A percentile compares a stretch with the other conserved stretches of the same genome.
These are phyloP conservation scores for Casuarius casuarius DNA, from an alignment of 2,113 vertebrate species.

Conservation along the genomic window DNA sequence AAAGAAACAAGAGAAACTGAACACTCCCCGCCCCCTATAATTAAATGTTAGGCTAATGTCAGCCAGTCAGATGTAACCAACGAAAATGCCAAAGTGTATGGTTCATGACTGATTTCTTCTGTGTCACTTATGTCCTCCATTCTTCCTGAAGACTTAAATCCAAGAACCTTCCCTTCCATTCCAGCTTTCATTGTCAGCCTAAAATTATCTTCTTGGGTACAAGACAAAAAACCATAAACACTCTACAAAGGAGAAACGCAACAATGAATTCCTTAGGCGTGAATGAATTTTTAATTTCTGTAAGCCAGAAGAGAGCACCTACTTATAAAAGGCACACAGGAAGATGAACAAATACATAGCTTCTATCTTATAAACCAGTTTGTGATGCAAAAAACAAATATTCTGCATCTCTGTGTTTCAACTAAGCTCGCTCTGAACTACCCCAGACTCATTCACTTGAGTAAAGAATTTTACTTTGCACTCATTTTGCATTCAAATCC, in stretches of 20 bases:
- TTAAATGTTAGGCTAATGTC: rapidly evolving
- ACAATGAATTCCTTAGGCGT: background rate
- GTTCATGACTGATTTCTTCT: background rate
- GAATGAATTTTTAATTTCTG: background rate
- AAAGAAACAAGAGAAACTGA: background rate
- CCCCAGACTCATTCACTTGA: background rate
- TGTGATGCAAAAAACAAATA: background rate
- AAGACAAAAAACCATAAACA: background rate
- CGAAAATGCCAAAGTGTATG: rapidly evolving
- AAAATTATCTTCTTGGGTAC: background rate
- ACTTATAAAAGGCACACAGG: background rate
- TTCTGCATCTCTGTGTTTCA: background rate
- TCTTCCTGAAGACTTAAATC: background rate
- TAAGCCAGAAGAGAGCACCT: background rate
- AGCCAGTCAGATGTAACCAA: background rate
- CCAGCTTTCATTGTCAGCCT: background rate
- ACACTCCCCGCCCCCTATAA: background rate
- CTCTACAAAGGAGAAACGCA: background rate
- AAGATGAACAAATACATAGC: background rate
- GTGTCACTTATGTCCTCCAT: background rate
- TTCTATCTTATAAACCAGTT: background rate
- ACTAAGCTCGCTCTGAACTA: background rate
- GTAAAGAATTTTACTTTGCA: background rate
- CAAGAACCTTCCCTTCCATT: background rate
- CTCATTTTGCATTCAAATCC: background rate